phyloP scores from a whole-genome alignment of 2,888 invertebrate genomes.

The Neocrepidodera transversa region DNA sequence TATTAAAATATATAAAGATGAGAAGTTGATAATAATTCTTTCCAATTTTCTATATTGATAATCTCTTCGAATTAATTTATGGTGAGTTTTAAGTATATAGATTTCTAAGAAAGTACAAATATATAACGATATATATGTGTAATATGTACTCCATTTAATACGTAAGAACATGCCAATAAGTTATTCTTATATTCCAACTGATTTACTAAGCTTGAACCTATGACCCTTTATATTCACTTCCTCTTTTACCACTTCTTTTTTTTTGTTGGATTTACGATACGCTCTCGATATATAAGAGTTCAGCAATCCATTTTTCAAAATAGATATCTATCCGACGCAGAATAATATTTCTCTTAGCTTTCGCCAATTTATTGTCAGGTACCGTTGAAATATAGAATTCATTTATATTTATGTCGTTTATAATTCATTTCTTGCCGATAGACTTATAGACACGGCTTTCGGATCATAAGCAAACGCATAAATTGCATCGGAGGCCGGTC shows the following conservation, averaged over 20 bases:
- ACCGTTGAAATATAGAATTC: conserved; percentile 53
- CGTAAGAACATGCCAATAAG: not conserved
- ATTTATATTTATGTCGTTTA: conserved; percentile 52
- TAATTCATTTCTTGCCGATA: conserved; percentile 48
- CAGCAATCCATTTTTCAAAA: conserved; percentile 26
- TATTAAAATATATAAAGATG: too few species aligned
- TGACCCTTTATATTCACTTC: not conserved
- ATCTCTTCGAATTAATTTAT: too few species aligned
- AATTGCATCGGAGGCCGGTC: conserved; percentile 37
- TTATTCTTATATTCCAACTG: not conserved
- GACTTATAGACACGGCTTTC: conserved; percentile 40
- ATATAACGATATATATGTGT: too few species aligned
- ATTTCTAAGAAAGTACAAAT: too few species aligned
- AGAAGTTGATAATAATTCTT: too few species aligned
- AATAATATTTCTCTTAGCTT: conserved; percentile 33
- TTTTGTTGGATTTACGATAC: conserved; percentile 6
- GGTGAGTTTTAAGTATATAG: too few species aligned
- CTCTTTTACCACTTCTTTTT: conserved; percentile 1
- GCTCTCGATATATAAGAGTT: conserved; percentile 5
- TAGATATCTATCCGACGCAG: conserved; percentile 27
- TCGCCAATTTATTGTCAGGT: conserved; percentile 52
- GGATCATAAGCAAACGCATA: conserved; percentile 48
- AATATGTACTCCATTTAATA: too few species aligned
- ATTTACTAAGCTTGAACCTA: not conserved
- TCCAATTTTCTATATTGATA: too few species aligned